A percentile compares a stretch with the other conserved stretches of the same genome.
phyloP scores from a whole-genome alignment of 2,113 vertebrate genomes.

The Spermophilus dauricus region DNA sequence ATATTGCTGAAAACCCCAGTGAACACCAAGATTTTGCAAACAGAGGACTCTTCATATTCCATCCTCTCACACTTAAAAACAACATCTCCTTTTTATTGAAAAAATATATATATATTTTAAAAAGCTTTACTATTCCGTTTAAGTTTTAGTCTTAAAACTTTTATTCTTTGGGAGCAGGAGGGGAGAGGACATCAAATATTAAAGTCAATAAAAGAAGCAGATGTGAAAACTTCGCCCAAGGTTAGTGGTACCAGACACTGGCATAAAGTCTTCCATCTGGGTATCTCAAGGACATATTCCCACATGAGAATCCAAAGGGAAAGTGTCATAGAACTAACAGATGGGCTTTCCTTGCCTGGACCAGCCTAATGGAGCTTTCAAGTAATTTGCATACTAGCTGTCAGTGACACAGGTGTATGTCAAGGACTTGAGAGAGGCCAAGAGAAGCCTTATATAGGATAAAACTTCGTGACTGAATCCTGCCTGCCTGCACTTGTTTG shows the following conservation, averaged over 20 bases:
- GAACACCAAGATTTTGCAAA: not conserved
- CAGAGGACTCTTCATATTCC: not conserved
- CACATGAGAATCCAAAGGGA: constrained; percentile 84
- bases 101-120: too few species aligned
- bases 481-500: not conserved
- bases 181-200: constrained; percentile 30
- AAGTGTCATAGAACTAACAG: constrained; percentile 89
- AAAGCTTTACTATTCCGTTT: not conserved
- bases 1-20: not conserved
- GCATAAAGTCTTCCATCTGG: constrained; percentile 82
- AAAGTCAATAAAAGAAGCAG: constrained; percentile 44
- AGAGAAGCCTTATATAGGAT: constrained; percentile 78
- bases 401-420: constrained; percentile 86
- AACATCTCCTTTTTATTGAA: not conserved
- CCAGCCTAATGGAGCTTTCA: constrained; percentile 90
- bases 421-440: constrained; percentile 87
- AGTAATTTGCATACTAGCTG: constrained; percentile 89
- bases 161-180: not conserved
- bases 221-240: constrained; percentile 74
- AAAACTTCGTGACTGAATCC: constrained; percentile 44
- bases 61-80: not conserved
- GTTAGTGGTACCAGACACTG: constrained; percentile 67
- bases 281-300: constrained; percentile 88
- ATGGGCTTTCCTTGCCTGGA: constrained; percentile 89
- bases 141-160: not conserved